Base-by-base conservation (phyloP, 2,888 invertebrate species). In the Tyria jacobaeae region DNA sequence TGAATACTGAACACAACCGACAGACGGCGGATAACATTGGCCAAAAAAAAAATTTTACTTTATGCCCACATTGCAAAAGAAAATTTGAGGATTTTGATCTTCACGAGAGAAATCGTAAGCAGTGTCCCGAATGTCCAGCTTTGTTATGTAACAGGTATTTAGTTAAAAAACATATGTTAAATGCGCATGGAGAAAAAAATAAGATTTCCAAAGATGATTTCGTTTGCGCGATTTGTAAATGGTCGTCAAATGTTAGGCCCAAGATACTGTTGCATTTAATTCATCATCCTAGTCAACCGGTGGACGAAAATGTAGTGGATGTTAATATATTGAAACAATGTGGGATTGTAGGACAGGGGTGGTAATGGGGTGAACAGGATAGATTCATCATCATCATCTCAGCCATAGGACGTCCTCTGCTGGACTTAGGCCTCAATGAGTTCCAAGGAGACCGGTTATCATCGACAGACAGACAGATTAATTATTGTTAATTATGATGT, bases 231-330 rank as follows among this genome's bases (percentile, higher is more conserved):
- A 49, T 84, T 0, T 92, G 92, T 21, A 60, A 71, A 0, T 92
- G 91, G 91, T 66, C 68, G 0, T 86, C 86, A 0, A 81, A 68
- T 2, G 73, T 67, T 0, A 80, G 79, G 2, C 78, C 84, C 0
- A 81, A 83, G 41, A 85, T 90, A 0, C 62, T 92, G 4, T 53
- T 92, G 39, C 92, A 92, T 75, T 61, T 92, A n/a, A 88, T 92
- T 1, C 92, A 92, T 17, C 92, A 92, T 60, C 92, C 92, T 0
- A 76, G 80, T 1, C 92, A 91, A 39, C 47, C 34, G 0, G 83
- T 90, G 0, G 81, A 86, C 21, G 83, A 83, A 0, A 65, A n/a
- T 1, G 48, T 76, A 0, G 68, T 89, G 0, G 90, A 91, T 71
- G 65, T 90, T 0, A 73, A 72, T 1, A 64, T 85, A 0, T 64